Percentiles rank a stretch among this genome's conserved stretches.
phyloP scores from a whole-genome alignment of 2,113 vertebrate genomes.

The Egretta garzetta region DNA sequence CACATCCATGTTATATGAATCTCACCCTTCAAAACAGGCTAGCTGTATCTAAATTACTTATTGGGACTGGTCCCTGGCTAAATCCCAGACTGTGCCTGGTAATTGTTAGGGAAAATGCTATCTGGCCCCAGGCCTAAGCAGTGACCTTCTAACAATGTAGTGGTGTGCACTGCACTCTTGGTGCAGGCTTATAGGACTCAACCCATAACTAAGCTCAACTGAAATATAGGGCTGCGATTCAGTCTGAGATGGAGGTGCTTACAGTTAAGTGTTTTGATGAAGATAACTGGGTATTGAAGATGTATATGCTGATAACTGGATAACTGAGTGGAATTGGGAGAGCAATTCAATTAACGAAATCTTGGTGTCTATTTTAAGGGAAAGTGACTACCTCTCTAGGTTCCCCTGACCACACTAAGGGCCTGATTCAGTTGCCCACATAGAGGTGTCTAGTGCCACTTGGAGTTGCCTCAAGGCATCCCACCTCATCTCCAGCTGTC shows the following conservation, averaged over 20 bases:
- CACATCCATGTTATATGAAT: not conserved
- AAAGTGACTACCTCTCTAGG: not conserved
- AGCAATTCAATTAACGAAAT: not conserved
- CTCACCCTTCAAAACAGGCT: not conserved
- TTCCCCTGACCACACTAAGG: not conserved
- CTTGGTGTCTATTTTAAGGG: not conserved
- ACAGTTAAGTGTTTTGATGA: not conserved
- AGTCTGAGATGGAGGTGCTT: not conserved
- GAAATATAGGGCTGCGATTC: not conserved
- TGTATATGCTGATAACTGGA: not conserved
- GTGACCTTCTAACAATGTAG: not conserved
- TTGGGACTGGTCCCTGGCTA: not conserved
- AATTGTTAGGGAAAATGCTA: not conserved
- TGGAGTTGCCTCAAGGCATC: not conserved
- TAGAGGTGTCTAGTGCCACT: not conserved
- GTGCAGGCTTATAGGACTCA: not conserved
- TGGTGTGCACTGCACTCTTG: not conserved
- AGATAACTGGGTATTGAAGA: not conserved
- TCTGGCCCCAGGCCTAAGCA: not conserved
- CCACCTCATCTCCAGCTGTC: not conserved
- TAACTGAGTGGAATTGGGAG: accelerated
- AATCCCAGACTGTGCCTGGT: not conserved
- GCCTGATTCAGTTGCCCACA: not conserved
- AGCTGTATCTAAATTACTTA: not conserved
- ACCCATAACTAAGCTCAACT: not conserved